Evolutionary conservation across 2,113 vertebrate genomes (phyloP), one percentile per base, ranked within the genome.

Genomic region (Phaetusa simplex): DNA sequence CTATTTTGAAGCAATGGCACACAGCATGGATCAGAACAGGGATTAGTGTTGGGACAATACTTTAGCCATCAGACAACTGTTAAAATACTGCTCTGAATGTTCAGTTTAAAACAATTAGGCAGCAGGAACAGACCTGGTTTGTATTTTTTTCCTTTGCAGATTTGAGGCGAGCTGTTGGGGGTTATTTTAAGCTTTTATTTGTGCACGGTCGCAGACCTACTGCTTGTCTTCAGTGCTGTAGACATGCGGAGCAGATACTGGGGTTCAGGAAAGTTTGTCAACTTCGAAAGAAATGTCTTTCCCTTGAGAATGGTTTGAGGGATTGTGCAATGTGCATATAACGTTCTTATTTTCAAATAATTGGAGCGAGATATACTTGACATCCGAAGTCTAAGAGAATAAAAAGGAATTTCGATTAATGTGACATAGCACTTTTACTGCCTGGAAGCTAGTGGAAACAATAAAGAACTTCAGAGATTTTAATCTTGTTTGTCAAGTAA

Each of bases 401-500:
- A 66, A 77, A 80, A 90, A 64, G 47, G 77, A 66, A 50, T 78
- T 94, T 73, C 7, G 42, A 72, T 82, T 95, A 88, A 97, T 81
- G 30, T 72, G 93, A 94, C 61, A 50, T 43, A 92, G 72, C 85
- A 78, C 29, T 91, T 82, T 27, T 10, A 76, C n/a, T 74, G 77
- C 89, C 88, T 67, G 86, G 38, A 52, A 97, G 92, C 69, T 14
- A 71, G 36, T 34, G 70, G 76, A 53, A 93, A 93, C 82, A 87
- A 95, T 65, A 16, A 93, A 73, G 89, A 95, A 87, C 80, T 94
- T 91, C 7, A 9, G 62, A 89, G 69, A 78, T 61, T 92, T 97
- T 97, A 95, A 97, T 97, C 76, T 81, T 95, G 72, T 97, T 97
- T 98, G 96, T 97, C 97, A 93, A 95, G 91, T 94, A 82, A 95